Conservation (phyloP, 2,797 vertebrate genomes). For the Limnodromus scolopaceus region DNA sequence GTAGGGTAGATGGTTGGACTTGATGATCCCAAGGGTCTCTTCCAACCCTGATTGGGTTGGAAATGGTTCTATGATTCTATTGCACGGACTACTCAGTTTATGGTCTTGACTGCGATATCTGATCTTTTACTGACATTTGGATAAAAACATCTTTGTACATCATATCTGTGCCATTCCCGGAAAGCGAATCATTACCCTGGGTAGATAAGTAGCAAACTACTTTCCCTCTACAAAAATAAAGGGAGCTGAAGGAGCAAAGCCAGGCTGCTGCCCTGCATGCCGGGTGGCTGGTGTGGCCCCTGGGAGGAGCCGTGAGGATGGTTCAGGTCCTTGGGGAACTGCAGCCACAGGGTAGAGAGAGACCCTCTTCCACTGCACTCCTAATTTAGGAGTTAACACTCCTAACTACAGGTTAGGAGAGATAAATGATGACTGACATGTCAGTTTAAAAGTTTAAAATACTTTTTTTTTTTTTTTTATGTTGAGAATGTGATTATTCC, state of each 20-base stretch:
- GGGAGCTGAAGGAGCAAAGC: background rate
- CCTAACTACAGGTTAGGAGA: background rate
- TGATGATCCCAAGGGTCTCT: too few species aligned
- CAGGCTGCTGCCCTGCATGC: rapidly evolving
- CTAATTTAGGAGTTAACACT: too few species aligned
- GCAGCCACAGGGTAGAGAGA: background rate
- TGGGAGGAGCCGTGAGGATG: rapidly evolving
- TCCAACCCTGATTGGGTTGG: too few species aligned
- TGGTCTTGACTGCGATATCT: background rate
- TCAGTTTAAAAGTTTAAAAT: too few species aligned
- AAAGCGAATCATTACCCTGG: background rate
- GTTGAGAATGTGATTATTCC: background rate
- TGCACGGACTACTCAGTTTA: background rate
- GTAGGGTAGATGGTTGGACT: too few species aligned
- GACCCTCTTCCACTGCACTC: too few species aligned
- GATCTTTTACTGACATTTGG: background rate
- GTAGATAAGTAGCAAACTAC: background rate
- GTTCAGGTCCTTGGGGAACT: rapidly evolving
- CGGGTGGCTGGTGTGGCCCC: rapidly evolving
- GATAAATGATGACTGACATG: background rate
- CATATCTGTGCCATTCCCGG: background rate
- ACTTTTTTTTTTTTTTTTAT: background rate
- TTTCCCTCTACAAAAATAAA: background rate
- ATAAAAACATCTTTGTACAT: background rate
- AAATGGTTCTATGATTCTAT: too few species aligned